These are phyloP conservation scores for Adineta ricciae DNA, from an alignment of 2,888 invertebrate species.

Conservation along the genomic window DNA sequence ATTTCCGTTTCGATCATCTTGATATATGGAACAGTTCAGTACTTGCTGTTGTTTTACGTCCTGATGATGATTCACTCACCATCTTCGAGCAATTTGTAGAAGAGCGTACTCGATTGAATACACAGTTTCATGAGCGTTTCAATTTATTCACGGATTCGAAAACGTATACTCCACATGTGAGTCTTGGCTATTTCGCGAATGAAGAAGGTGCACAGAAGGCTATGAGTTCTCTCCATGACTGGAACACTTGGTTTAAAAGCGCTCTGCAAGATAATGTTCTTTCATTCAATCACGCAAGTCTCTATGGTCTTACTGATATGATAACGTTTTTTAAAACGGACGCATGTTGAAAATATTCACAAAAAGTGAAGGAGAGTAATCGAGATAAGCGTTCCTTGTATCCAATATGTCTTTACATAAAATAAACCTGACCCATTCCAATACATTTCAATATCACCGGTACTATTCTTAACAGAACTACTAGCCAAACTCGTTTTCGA, in stretches of 20 bases:
- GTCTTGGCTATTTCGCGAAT: not conserved
- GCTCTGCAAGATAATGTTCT: not conserved
- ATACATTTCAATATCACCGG: too few species aligned
- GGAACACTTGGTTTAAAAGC: not conserved
- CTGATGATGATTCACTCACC: not conserved
- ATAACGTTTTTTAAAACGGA: not conserved
- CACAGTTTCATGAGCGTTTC: not conserved
- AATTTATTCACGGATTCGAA: not conserved
- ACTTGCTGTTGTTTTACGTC: not conserved
- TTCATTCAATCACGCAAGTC: not conserved
- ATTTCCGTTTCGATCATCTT: not conserved
- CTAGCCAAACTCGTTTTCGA: too few species aligned
- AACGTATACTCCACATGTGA: not conserved
- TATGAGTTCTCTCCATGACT: not conserved
- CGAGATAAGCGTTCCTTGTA: too few species aligned
- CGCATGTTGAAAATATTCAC: too few species aligned
- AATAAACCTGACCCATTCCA: too few species aligned
- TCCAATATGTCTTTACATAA: too few species aligned
- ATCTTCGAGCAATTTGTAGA: not conserved
- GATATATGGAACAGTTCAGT: not conserved
- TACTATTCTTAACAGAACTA: too few species aligned
- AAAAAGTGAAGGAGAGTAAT: too few species aligned
- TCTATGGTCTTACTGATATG: not conserved
- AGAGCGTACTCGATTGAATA: not conserved
- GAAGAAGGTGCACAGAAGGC: not conserved